A percentile compares a stretch with the other conserved stretches of the same genome.
Conservation (phyloP, 2,113 vertebrate species). For the Myiopsitta monachus region DNA sequence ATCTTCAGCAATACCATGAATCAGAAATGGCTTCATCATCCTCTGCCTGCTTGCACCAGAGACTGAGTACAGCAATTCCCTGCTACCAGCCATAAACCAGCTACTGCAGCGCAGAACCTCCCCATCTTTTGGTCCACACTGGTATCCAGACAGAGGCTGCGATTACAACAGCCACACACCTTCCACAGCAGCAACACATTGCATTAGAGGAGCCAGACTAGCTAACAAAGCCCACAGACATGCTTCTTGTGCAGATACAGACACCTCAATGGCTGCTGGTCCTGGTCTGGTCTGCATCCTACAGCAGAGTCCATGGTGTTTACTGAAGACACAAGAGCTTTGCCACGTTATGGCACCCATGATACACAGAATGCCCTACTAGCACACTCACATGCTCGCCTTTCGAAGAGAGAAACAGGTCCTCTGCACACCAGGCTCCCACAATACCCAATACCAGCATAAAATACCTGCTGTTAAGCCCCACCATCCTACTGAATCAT, state of each 20-base stretch:
- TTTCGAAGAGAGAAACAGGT: too few species aligned
- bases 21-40: neutral
- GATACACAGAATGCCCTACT: fast-evolving
- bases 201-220: neutral
- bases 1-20: neutral
- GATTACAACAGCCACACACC: neutral
- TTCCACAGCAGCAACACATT: neutral
- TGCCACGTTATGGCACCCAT: fast-evolving
- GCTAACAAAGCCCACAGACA: neutral
- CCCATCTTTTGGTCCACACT: neutral
- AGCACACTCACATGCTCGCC: neutral
- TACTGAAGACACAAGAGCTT: neutral
- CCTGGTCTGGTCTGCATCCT: neutral
- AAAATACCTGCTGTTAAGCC: fast-evolving
- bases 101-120: neutral
- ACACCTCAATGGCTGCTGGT: neutral
- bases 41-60: neutral
- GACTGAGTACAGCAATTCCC: neutral
- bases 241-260: neutral
- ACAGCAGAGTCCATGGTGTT: too few species aligned
- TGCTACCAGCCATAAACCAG: neutral
- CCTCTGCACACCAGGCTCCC: neutral
- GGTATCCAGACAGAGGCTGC: neutral
- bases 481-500: neutral
- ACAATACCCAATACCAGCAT: fast-evolving